These are phyloP conservation scores for Xanthorhoe spadicearia DNA, from an alignment of 2,888 invertebrate genomes.

Conservation along the genomic window DNA sequence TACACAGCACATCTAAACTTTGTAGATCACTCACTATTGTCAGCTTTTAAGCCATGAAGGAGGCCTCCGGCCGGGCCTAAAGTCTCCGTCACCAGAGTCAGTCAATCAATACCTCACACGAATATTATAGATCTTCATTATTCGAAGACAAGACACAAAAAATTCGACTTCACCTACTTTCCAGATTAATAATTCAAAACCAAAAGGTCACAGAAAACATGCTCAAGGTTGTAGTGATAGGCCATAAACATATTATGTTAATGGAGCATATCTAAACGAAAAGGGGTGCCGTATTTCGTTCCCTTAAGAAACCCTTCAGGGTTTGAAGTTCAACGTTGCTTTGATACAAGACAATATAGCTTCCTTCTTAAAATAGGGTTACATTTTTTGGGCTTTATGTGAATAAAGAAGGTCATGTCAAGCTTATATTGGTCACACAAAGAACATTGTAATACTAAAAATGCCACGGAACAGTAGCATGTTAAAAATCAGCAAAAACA, in stretches of 20 bases:
- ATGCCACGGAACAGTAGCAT: neutral
- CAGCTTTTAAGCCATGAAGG: too few species aligned
- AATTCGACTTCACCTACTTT: neutral
- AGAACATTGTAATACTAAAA: neutral
- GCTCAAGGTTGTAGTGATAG: slow-evolving; percentile 27
- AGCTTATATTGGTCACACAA: neutral
- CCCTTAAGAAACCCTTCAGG: slow-evolving; percentile 50
- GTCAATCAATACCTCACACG: too few species aligned
- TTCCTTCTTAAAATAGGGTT: slow-evolving; percentile 18
- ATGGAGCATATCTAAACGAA: slow-evolving; percentile 25
- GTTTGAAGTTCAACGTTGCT: slow-evolving; percentile 45
- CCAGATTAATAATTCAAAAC: neutral
- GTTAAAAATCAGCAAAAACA: neutral
- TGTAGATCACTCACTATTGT: too few species aligned
- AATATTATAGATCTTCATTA: neutral
- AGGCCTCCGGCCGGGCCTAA: too few species aligned
- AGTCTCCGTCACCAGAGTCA: too few species aligned
- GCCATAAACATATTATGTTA: slow-evolving; percentile 32
- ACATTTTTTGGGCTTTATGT: slow-evolving; percentile 34
- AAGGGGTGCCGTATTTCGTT: slow-evolving; percentile 20
- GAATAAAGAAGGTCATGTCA: neutral
- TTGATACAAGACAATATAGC: slow-evolving; percentile 21
- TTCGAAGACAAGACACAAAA: neutral
- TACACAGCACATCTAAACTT: too few species aligned
- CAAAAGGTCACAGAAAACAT: slow-evolving; percentile 16